Evolutionary conservation across 2,797 vertebrate genomes (phyloP), one percentile per base, ranked within the genome.

Genomic region (Rhinophrynus dorsalis): DNA sequence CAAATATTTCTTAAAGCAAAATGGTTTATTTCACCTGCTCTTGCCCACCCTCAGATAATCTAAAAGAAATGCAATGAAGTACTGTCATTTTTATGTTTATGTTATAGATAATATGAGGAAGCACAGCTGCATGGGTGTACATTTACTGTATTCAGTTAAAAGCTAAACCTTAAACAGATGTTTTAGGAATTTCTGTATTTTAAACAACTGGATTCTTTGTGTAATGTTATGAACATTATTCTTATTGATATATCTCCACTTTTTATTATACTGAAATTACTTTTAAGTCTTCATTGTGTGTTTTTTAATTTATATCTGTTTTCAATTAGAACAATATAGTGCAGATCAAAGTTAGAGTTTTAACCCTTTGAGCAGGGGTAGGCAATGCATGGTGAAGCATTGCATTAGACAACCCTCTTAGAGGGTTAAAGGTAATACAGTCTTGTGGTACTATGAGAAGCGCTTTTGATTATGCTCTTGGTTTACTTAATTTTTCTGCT

Each of bases 171-270:
- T 42, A 65, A 72, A 44, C 68, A 72, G 61, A 65, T 72, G 68
- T 65, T 18, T 40, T 7, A 65, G 61, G 68, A 65, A 72, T 72
- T 44, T 58, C 54, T 33, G 17, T 42, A 58, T 65, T 64, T 72
- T 65, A 72, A 72, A 72, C 60, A 65, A 72, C 26, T 44, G 44
- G 52, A 65, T 65, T 57, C 52, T 71, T 50, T 72, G 61, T 58
- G 51, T 29, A 26, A 15, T 12, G 35, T 65, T 57, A 42, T 30
- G 33, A 56, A 57, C 54, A 72, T 65, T 51, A 65, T 72, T 72
- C 54, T 50, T 65, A 51, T 57, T 72, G 60, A 72, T 44, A 65
- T 24, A 42, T 51, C 33, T 32, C 65, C 35, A 51, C 15, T 72
- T 72, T 52, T 11, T 72, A 8, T 52, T 51, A 21, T 38, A 50